Base-by-base conservation (phyloP, 2,888 invertebrate species). In the Ectemnius continuus region DNA sequence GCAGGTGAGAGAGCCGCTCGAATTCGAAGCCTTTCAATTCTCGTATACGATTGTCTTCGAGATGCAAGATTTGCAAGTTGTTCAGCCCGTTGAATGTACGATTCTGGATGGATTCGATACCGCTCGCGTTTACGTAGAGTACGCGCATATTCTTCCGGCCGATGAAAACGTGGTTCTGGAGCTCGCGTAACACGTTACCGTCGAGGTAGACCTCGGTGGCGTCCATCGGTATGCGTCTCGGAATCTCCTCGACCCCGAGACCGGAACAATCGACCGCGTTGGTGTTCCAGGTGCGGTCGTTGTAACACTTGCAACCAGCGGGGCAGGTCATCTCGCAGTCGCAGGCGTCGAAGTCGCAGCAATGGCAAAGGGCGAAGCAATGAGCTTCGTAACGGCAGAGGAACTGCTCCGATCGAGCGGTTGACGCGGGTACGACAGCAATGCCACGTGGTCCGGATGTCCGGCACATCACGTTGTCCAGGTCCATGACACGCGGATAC, bases 251-350 rank as follows among this genome's bases (percentile, higher is more conserved):
- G 86, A 96, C 94, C 87, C 94, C 93, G 91, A 96, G 95, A 16
- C 95, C 94, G 82, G 97, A 96, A 91, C 97, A 98, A 90, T 97
- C 97, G 61, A 97, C 97, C 57, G 97, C 96, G 91, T 97, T 97
- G 66, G 97, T 97, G 84, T 95, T 95, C 97, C 98, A 98, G 79
- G 96, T 95, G 90, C 97, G 96, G 89, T 98, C 98, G 91, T 97
- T 97, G 92, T 97, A 98, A 91, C 98, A 98, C 83, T 96, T 95
- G 92, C 98, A 98, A 87, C 97, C 97, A 85, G 94, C 94, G 46
- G 98, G 98, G 89, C 98, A 98, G 79, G 96, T 97, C 96, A 98
- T 97, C 92, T 98, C 97, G 92, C 98, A 98, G 91, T 98, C 98
- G 91, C 98, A 98, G 76, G 97, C 97, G 89, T 97, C 97, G 90